Evolutionary conservation across 2,113 vertebrate genomes (phyloP).

Genomic region (Megaceryle torquata): DNA sequence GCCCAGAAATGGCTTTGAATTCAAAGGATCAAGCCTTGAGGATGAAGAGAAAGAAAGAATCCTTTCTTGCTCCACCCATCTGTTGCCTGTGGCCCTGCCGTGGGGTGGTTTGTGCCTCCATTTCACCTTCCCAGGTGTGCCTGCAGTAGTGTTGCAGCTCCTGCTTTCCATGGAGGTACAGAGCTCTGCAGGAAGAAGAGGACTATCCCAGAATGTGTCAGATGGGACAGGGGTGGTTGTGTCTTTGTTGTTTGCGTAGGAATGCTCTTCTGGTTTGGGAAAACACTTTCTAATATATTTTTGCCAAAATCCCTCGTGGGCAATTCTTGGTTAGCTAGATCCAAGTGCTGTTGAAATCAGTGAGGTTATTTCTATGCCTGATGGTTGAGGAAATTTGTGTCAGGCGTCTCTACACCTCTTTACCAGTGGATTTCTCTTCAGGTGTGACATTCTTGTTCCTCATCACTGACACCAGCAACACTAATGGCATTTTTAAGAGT

Average conservation of each 20-base stretch:
- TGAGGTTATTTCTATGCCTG: neutral
- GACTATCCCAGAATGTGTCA: neutral
- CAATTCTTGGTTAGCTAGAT: neutral
- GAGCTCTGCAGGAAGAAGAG: neutral
- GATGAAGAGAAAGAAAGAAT: neutral
- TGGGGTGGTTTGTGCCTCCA: neutral
- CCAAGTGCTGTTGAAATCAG: neutral
- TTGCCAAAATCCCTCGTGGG: neutral
- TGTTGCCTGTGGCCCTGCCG: neutral
- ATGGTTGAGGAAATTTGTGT: neutral
- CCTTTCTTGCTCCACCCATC: neutral
- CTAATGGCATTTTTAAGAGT: neutral
- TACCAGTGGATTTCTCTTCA: neutral
- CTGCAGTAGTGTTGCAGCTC: neutral
- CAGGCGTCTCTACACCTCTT: neutral
- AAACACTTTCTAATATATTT: neutral
- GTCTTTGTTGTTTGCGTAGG: neutral
- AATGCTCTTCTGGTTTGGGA: neutral
- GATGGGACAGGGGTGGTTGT: neutral
- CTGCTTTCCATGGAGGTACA: neutral
- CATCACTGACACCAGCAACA: neutral
- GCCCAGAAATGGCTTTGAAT: neutral
- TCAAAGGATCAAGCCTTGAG: neutral
- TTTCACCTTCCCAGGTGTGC: neutral
- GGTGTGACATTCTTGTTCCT: neutral